Conservation (phyloP, 1,140 invertebrate genomes). For the Zaprionus lachaisei region DNA sequence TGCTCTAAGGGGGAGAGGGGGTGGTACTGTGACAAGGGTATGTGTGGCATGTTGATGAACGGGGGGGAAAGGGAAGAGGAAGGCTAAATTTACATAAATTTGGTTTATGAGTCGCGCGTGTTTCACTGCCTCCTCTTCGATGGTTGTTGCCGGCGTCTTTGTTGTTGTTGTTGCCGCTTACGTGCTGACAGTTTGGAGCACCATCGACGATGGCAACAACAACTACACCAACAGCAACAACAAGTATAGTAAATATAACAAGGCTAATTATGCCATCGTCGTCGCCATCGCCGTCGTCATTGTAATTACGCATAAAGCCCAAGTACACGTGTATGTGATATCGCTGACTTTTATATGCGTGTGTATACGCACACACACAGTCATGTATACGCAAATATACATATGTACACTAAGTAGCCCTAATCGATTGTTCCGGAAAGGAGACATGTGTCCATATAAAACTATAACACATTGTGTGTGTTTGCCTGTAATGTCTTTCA, state of each 20-base stretch:
- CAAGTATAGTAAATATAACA: slow-evolving; percentile 48
- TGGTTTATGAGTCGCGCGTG: slow-evolving; percentile 60
- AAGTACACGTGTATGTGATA: slow-evolving; percentile 47
- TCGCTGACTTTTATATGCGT: slow-evolving; percentile 43
- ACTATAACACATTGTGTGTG: not conserved
- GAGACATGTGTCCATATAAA: slow-evolving; percentile 3
- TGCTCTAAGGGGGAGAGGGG: slow-evolving; percentile 7
- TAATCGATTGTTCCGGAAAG: slow-evolving; percentile 7
- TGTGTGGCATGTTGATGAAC: not conserved
- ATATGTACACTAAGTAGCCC: slow-evolving; percentile 10
- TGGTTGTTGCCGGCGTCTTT: not conserved
- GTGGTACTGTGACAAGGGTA: slow-evolving; percentile 1
- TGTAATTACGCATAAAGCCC: slow-evolving; percentile 73
- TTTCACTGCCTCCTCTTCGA: slow-evolving; percentile 23
- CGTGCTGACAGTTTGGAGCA: slow-evolving; percentile 41
- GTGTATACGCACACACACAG: not conserved
- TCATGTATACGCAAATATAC: not conserved
- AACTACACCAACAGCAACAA: slow-evolving; percentile 9
- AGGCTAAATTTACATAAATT: slow-evolving; percentile 69
- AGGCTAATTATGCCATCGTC: slow-evolving; percentile 69
- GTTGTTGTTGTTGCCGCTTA: slow-evolving; percentile 11
- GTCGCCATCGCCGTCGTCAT: slow-evolving; percentile 43
- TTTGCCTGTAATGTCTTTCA: not conserved
- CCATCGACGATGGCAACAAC: slow-evolving; percentile 34
- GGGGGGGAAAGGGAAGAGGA: slow-evolving; percentile 10